Base-by-base conservation (phyloP, 2,113 vertebrate species). In the Antechinus stuartii region DNA sequence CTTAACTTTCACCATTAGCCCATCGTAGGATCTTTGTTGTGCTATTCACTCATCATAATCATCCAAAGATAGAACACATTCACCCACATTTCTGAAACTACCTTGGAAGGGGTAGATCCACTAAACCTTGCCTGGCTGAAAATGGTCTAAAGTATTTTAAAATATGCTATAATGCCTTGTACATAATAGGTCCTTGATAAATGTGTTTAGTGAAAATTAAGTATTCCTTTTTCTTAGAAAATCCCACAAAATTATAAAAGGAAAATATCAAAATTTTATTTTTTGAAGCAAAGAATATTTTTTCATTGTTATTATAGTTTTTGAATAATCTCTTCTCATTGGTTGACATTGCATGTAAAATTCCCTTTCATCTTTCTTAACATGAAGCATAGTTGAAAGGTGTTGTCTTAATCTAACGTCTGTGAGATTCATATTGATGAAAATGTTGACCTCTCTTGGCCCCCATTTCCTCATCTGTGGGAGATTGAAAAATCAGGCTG, bases 171-270 rank as follows among this genome's bases (percentile, higher is more conserved):
- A 42, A 84, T 84, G 16, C 6, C 68, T 42, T 84, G 61, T 12
- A 76, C 35, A 25, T 90, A 94, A 89, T 52, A 23, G 27, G 90
- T 2, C 14, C 35, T 35, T 46, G 91, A 91, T 76, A 96, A 95
- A 96, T 46, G 27, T 19, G 92, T 6, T n/a, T 8, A 2, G 42
- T 84, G 8, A 84, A 84, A 84, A 42, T 84, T 22, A 35, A 68
- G 35, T 68, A 84, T 0, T n/a, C 5, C 68, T 76, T 84, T 19
- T 22, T 76, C 35, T 76, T 22, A 76, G 35, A 42, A 42, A 76
- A 76, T 1, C 16, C 68, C 56, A 76, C 16, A 42, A 76, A 76
- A 76, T 76, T 76, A 16, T 84, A 84, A 84, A n/a, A 84, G n/a
- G 42, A 84, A 42, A 84, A 23, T 42, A 42, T 42, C 35, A 42